Base-by-base conservation (phyloP, 2,888 invertebrate species). In the Ryuthela nishihirai region DNA sequence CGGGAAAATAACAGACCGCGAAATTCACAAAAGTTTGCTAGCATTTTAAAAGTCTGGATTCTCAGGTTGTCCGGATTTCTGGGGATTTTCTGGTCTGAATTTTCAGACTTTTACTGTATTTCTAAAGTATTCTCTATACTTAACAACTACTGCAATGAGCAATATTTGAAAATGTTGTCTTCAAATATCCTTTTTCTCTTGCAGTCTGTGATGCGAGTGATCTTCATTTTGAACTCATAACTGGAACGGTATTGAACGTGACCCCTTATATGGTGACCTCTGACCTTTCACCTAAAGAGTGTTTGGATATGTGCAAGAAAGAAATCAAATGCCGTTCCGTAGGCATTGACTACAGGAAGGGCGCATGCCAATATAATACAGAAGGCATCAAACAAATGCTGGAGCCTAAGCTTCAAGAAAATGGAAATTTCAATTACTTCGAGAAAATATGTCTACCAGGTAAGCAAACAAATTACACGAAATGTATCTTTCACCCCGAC, bases 371-470 rank as follows among this genome's bases (percentile, higher is more conserved):
- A 10, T 64, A 50, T 20, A 49, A 50, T 18, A 41, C 54, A 1
- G 61, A 56, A n/a, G 43, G 53, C 24, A 24, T 48, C 9, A 46
- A 47, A 4, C 35, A 41, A 1, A 29, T 35, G 4, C 41, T 40
- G 1, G 56, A 55, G 6, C 32, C 39, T 1, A 58, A 50, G 6
- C 36, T 65, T 2, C 34, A 50, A 29, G 40, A 44, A 10, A 58
- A 54, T 44, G 54, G 44, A 24, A 49, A 43, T 25, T 65, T 61
- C 24, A 65, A 65, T 41, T 74, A 73, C 65, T 74, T 73, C 56
- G 73, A 73, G 65, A 74, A 74, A 67, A 70, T 72, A 23, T 74
- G 74, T 44, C 63, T 74, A 47, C 72, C 73, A 34, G 71, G 67
- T 67, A 23, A 53, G 63, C 50, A 15, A 24, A 5, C 17, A 12